Evolutionary conservation across 2,113 vertebrate genomes (phyloP), one percentile per base, ranked within the genome.

Genomic region (Ictalurus punctatus): DNA sequence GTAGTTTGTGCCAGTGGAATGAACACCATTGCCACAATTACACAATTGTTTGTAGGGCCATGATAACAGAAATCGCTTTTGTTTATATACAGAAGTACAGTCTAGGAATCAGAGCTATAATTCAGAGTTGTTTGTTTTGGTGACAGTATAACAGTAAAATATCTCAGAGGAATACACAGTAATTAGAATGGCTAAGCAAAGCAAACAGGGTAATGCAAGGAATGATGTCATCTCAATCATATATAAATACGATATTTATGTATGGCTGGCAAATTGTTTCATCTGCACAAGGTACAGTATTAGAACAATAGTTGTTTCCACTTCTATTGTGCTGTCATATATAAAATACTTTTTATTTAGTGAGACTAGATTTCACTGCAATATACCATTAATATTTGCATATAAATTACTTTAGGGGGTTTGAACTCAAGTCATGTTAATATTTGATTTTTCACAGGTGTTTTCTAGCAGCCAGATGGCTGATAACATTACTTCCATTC

Each of bases 61-160:
- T 95, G 92, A 84, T 95, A 94, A 89, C 93, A 94, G 80, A 87
- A 94, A 90, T 93, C 93, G 23, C 90, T 93, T 9, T 90, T n/a
- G 92, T 27, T 59, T 94, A 93, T 37, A 86, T 84, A 91, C 94
- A 94, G 80, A 95, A 95, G 44, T 90, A 94, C 6, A 95, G 85
- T 23, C 91, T 92, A 61, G 88, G 82, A 84, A 95, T 27, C 9
- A 93, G 52, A 2, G 78, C n/a, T 21, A 92, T 79, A 6, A 1
- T 9, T 89, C 9, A 71, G 14, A 86, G 59, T 0, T 86, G 93
- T 21, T 54, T 78, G 1, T 21, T 81, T 84, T 91, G 0, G 93
- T 93, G 30, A 94, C 71, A 48, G 94, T 84, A 30, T 80, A 25
- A 56, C 71, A 48, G 94, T 84, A 30, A 54, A 25, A 56, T 58